These are phyloP conservation scores for Lanistes nyassanus DNA, from an alignment of 1,140 invertebrate species.

Conservation along the genomic window DNA sequence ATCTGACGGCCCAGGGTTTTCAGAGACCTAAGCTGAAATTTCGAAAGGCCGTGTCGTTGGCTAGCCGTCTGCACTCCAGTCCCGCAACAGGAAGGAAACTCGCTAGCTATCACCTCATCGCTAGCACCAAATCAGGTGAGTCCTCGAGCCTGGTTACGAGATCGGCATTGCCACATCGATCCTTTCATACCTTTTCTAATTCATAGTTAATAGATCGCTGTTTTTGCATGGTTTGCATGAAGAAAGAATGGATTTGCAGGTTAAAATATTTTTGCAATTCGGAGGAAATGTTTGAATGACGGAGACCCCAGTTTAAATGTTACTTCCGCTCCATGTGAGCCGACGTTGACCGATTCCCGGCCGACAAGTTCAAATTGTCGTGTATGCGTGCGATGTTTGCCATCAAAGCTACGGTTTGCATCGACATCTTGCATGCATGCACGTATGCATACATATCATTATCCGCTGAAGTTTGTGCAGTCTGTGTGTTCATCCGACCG, in stretches of 20 bases:
- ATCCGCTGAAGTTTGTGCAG: too few species aligned
- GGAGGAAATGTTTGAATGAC: not conserved
- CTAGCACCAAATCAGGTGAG: constrained; percentile 62
- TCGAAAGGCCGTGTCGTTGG: constrained; percentile 59
- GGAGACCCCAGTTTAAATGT: constrained; percentile 9
- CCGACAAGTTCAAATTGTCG: too few species aligned
- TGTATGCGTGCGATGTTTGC: too few species aligned
- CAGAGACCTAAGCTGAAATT: constrained; percentile 62
- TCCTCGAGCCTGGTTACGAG: not conserved
- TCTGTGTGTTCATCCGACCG: too few species aligned
- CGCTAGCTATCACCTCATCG: constrained; percentile 62
- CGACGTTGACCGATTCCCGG: too few species aligned
- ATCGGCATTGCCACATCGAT: not conserved
- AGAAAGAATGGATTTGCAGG: not conserved
- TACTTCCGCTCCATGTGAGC: not conserved
- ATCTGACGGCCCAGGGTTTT: constrained; percentile 68
- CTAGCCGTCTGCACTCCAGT: constrained; percentile 60
- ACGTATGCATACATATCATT: too few species aligned
- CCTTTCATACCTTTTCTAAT: not conserved
- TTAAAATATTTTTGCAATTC: not conserved
- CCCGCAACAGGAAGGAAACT: constrained; percentile 62
- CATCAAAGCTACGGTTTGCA: too few species aligned
- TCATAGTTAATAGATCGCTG: not conserved
- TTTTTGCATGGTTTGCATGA: not conserved
- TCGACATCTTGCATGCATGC: too few species aligned